A percentile compares a stretch with the other conserved stretches of the same genome.
Evolutionary conservation across 1,140 invertebrate genomes (phyloP).

Genomic region (Diorhabda sublineata): DNA sequence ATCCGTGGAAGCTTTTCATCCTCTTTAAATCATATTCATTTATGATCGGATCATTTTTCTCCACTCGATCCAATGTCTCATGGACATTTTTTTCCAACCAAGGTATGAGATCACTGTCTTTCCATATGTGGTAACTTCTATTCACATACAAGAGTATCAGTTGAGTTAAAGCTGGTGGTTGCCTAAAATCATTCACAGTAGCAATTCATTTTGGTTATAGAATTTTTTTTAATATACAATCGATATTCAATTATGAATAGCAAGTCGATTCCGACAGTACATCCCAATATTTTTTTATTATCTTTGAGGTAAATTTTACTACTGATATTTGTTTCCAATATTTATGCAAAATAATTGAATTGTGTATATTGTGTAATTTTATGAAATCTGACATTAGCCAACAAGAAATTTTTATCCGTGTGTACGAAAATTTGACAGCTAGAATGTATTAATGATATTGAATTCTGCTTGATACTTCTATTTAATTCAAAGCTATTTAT

Average conservation of each 20-base stretch:
- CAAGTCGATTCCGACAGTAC: too few relatives aligned
- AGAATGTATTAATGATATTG: too few relatives aligned
- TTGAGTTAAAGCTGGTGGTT: slow-evolving; percentile 63
- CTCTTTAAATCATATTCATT: slow-evolving; percentile 62
- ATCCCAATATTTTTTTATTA: too few relatives aligned
- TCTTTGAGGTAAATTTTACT: too few relatives aligned
- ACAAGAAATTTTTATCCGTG: too few relatives aligned
- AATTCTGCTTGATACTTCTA: too few relatives aligned
- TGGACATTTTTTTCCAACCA: slow-evolving; percentile 76
- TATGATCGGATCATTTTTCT: slow-evolving; percentile 60
- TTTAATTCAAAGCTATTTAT: too few relatives aligned
- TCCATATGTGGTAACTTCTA: slow-evolving; percentile 74
- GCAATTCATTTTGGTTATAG: too few relatives aligned
- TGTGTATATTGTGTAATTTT: background rate
- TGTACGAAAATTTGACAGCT: too few relatives aligned
- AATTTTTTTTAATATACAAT: too few relatives aligned
- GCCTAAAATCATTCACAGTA: slow-evolving; percentile 47
- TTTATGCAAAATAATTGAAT: slow-evolving; percentile 10
- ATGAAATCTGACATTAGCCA: too few relatives aligned
- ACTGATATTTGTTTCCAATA: background rate
- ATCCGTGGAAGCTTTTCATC: slow-evolving; percentile 57
- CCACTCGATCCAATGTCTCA: slow-evolving; percentile 60
- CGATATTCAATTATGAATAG: too few relatives aligned
- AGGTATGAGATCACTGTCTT: slow-evolving; percentile 66
- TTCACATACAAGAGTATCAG: slow-evolving; percentile 70